Base-by-base conservation (phyloP, 2,888 invertebrate genomes). In the Lepidochrysops patricia region DNA sequence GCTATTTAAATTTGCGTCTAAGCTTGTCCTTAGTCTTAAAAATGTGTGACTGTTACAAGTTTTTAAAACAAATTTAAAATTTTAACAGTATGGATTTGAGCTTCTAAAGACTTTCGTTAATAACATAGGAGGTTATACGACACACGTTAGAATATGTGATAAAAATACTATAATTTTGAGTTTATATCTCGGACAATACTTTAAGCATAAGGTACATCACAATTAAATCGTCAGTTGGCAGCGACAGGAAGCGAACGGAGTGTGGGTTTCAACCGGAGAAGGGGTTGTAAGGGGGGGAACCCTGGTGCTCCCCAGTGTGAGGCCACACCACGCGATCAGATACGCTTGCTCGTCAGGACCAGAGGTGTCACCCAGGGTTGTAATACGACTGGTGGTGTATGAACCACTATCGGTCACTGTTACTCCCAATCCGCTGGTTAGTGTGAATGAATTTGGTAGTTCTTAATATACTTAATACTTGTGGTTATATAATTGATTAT, bases 281-380 rank as follows among this genome's bases (percentile, higher is more conserved):
- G 85, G 83, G 1, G 75, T 76, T 0, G 80, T 84, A 0, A 75
- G 83, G 0, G 80, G 79, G 0, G 82, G 83, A 0, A 76, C 85
- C 0, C 72, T 89, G 1, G 71, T 89, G 5, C 66, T 95, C 58
- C 88, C 91, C 12, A 90, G 91, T 58, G 91, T 91, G 37, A 90
- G 91, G 59, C 82, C 90, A 1, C 91, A 91, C 64, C 94, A 95
- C 71, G 91, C 92, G 1, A 92, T 93, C 0, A 81, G 92, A 66
- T 95, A 95, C 80, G 91, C 92, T 34, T 95, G 95, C 75, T 91
- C 92, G n/a, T 91, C 92, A 6, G 92, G 91, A 62, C 92, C 93
- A 66, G 90, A 92, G 57, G 89, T 92, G 43, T 91, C 93, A 57
- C 92, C 93, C 62, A 87, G 92, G 61, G 89, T 93, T 37, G 90